These are phyloP conservation scores for Medauroidea extradentata DNA, from an alignment of 1,140 invertebrate species.

Conservation along the genomic window DNA sequence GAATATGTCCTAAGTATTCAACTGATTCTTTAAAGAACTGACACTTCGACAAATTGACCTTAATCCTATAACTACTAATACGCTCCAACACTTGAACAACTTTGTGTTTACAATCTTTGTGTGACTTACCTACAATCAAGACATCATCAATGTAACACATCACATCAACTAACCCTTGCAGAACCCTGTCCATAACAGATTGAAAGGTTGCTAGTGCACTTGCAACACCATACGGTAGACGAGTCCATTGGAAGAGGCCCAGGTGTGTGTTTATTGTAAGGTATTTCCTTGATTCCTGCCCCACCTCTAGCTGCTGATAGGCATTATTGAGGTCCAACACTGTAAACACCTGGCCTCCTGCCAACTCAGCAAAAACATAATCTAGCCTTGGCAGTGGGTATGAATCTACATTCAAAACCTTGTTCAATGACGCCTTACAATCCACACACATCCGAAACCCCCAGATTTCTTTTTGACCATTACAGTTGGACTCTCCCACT, in stretches of 20 bases:
- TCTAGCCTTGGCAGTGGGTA: conserved; percentile 18
- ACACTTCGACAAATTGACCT: conserved; percentile 39
- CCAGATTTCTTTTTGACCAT: conserved; percentile 15
- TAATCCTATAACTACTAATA: conserved; percentile 24
- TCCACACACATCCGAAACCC: conserved; percentile 34
- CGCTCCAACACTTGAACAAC: conserved; percentile 21
- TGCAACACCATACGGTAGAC: neutral
- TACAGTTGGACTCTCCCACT: conserved; percentile 3
- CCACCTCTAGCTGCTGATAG: conserved; percentile 35
- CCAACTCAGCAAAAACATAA: conserved; percentile 10
- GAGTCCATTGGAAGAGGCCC: neutral
- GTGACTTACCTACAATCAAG: neutral
- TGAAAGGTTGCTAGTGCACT: conserved; percentile 2
- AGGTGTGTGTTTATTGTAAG: conserved; percentile 2
- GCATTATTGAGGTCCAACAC: conserved; percentile 33
- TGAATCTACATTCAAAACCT: neutral
- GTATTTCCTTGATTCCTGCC: conserved; percentile 18
- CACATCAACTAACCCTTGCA: neutral
- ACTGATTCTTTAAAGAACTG: conserved; percentile 28
- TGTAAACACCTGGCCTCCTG: conserved; percentile 29
- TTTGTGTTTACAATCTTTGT: conserved; percentile 6
- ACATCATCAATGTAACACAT: conserved; percentile 1
- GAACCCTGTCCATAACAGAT: neutral
- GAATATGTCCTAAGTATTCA: conserved; percentile 37
- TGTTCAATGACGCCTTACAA: conserved; percentile 27